Base-by-base conservation (phyloP, 2,888 invertebrate genomes). In the Aphrophora alni region DNA sequence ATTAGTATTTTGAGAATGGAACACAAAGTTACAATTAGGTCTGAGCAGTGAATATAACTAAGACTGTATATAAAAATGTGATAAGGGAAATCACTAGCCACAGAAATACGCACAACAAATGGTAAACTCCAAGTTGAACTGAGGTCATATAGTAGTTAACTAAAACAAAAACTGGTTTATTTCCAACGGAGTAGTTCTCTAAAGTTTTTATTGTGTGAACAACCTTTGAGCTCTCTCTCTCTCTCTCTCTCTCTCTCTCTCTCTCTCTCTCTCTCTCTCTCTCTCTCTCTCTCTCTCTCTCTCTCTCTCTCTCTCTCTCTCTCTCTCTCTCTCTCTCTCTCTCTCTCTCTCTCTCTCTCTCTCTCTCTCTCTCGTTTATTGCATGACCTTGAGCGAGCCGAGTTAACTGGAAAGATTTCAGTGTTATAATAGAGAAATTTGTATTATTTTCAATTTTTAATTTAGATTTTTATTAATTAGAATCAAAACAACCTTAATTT, bases 201-300 rank as follows among this genome's bases (percentile, higher is more conserved):
- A n/a, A n/a, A n/a, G n/a, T n/a, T n/a, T n/a, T n/a, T n/a, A n/a
- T n/a, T n/a, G n/a, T n/a, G n/a, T n/a, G n/a, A n/a, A 33, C 10
- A 33, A 33, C 33, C 71, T 71, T 24, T 71, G 14, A 71, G 2
- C 14, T 68, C 25, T 68, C 68, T 68, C 68, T 68, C 68, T 68
- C 68, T 68, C 68, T 68, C 68, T 68, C 75, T 68, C 38, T 73
- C 77, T 25, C 77, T 70, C 72, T 72, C 72, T 38, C 80, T 72
- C 73, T 27, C 78, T 38, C 77, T 78, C 72, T 72, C 73, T 73
- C 81, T 68, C 74, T 38, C 44, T 78, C 77, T 26, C 77, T 28
- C 70, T 78, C 78, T 76, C 68, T 68, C 68, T 68, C 68, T 68
- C 68, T 68, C 68, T 68, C 68, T 68, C 68, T 68, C 68, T 68